phyloP scores from a whole-genome alignment of 2,888 invertebrate genomes.

The Agonopterix alstromeriana region DNA sequence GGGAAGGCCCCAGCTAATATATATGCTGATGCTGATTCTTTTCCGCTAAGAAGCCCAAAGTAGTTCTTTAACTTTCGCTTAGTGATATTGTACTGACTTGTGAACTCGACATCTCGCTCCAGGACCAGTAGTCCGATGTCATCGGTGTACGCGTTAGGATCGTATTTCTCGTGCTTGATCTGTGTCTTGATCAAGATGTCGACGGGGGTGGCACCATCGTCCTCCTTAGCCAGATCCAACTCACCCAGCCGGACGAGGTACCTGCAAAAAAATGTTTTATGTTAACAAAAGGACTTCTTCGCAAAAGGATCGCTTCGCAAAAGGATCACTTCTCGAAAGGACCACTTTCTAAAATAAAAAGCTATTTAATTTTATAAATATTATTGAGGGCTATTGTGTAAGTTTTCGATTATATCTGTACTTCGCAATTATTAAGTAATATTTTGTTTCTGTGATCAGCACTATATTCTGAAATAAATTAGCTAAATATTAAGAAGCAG shows the following conservation, averaged over 20 bases:
- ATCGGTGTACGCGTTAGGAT: conserved; percentile 77
- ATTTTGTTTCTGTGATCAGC: too few species aligned
- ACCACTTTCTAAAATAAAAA: too few species aligned
- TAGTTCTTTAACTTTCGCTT: not conserved
- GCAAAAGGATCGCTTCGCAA: too few species aligned
- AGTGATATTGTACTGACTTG: conserved; percentile 50
- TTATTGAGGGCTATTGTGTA: too few species aligned
- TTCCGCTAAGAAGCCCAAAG: not conserved
- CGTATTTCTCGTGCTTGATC: conserved; percentile 83
- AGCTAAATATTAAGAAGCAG: too few species aligned
- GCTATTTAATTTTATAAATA: too few species aligned
- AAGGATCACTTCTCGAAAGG: too few species aligned
- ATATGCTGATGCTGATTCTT: not conserved
- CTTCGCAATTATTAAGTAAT: too few species aligned
- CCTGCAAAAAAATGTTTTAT: conserved; percentile 43
- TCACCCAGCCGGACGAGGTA: conserved; percentile 86
- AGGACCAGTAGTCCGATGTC: conserved; percentile 88
- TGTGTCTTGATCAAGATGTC: conserved; percentile 78
- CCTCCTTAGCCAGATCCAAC: conserved; percentile 80
- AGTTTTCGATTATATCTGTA: too few species aligned
- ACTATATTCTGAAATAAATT: too few species aligned
- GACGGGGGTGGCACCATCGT: conserved; percentile 78
- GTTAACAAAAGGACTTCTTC: too few species aligned
- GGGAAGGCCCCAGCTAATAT: too few species aligned
- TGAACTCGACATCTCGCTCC: conserved; percentile 70